Evolutionary conservation across 2,113 vertebrate species (phyloP), one percentile per base, ranked within the genome.

Genomic region (Thomomys bottae): DNA sequence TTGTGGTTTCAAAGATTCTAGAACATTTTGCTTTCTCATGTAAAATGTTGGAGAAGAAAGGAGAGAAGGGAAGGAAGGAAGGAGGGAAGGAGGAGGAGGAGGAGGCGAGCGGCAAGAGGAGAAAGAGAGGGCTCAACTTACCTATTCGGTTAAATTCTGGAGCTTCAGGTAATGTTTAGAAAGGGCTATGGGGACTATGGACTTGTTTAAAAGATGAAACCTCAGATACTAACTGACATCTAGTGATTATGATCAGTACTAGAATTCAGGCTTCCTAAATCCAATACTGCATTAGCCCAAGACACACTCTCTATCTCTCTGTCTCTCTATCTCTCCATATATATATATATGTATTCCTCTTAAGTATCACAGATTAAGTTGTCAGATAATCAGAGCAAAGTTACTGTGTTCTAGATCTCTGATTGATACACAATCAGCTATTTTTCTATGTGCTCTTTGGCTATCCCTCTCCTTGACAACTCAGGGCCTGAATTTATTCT

Each of bases 1-100:
- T 92, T 94, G 30, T 90, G 94, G 89, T 93, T 84, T 93, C 61
- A 85, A 84, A 91, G 94, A 96, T 42, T 12, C 77, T 78, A 92
- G 42, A 10, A 83, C 79, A 59, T 87, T 94, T 87, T 66, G 73
- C 2, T 76, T 76, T 63, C 76, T 66, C 61, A 75, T 77, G 84
- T 87, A 89, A 94, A 91, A 75, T 30, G 5, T 73, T 57, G 23
- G 64, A 76, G 40, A 38, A 85, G 40, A 93, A 94, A 57, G 17
- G 12, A 75, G 36, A 38, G 64, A 79, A 63, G 36, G 12, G 6
- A 38, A 84, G 32, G 8, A 34, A 12, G 28, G 49, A 59, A 66
- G 68, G 73, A 61, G 24, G 24, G 24, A 61, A 26, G 24, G 24
- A 61, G 21, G 21, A 59, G 20, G 8, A 49, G 45, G 45, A 49